Conservation (phyloP, 2,113 vertebrate genomes). For the Leptosomus discolor region DNA sequence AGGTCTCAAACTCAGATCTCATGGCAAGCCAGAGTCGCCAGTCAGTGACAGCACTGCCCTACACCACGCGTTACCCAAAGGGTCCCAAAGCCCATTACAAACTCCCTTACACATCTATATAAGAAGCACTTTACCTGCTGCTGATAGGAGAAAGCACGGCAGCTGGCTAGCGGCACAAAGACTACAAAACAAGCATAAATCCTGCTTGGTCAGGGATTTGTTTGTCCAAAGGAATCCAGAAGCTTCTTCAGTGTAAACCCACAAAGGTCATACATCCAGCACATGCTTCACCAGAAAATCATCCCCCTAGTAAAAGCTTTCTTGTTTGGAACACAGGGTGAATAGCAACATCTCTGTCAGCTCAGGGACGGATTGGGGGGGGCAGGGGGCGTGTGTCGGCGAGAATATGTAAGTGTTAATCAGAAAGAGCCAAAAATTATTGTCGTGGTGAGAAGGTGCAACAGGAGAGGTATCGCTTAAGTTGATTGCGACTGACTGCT, state of each 20-base stretch:
- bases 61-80: accelerated
- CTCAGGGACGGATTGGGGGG: neutral
- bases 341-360: neutral
- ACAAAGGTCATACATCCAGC: neutral
- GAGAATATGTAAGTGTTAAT: neutral
- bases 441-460: neutral
- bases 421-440: neutral
- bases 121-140: slow-evolving; percentile 13
- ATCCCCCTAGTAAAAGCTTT: slow-evolving; percentile 17
- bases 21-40: neutral
- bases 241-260: slow-evolving; percentile 35
- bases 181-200: neutral
- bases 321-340: neutral
- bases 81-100: neutral
- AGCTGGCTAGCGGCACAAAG: neutral
- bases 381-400: too few species aligned
- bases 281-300: slow-evolving; percentile 23
- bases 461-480: neutral
- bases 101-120: neutral
- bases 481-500: neutral
- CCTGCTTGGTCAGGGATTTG: neutral
- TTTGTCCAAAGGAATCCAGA: slow-evolving; percentile 6
- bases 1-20: neutral
- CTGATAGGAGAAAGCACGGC: neutral
- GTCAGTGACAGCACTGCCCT: neutral